Conservation (phyloP, 2,797 vertebrate species). For the Coregonus sp. region DNA sequence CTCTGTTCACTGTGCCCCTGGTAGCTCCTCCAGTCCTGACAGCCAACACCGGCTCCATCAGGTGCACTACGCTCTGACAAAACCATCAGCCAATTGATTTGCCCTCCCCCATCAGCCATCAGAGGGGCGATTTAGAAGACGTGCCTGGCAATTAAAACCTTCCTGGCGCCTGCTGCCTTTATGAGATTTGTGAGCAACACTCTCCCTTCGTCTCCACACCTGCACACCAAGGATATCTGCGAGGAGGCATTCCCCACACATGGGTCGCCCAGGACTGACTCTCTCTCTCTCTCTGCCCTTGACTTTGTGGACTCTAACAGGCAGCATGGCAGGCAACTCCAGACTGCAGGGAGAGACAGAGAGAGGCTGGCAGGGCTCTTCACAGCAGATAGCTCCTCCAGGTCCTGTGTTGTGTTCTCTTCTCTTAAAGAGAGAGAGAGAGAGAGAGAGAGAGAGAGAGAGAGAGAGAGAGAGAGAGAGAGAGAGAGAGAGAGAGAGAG, state of each 20-base stretch:
- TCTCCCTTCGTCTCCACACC: conserved; percentile 20
- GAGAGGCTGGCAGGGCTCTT: conserved; percentile 25
- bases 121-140: not conserved
- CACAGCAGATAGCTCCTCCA: conserved; percentile 31
- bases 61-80: conserved; percentile 1
- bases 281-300: not conserved
- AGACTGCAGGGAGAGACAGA: not conserved
- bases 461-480: not conserved
- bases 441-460: not conserved
- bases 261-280: not conserved
- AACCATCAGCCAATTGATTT: not conserved
- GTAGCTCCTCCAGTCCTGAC: not conserved
- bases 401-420: conserved; percentile 28
- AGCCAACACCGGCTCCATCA: not conserved
- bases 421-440: not conserved
- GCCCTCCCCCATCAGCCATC: conserved; percentile 20
- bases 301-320: not conserved
- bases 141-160: not conserved
- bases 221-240: conserved; percentile 50
- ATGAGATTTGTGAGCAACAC: conserved; percentile 40
- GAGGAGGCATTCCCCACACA: conserved; percentile 19
- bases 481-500: conserved; percentile 4
- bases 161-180: conserved; percentile 20
- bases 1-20: not conserved
- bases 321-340: not conserved